A percentile compares a stretch with the other conserved stretches of the same genome.
These are phyloP conservation scores for Meloidogyne exigua DNA, from an alignment of 1,140 invertebrate genomes.

Conservation along the genomic window DNA sequence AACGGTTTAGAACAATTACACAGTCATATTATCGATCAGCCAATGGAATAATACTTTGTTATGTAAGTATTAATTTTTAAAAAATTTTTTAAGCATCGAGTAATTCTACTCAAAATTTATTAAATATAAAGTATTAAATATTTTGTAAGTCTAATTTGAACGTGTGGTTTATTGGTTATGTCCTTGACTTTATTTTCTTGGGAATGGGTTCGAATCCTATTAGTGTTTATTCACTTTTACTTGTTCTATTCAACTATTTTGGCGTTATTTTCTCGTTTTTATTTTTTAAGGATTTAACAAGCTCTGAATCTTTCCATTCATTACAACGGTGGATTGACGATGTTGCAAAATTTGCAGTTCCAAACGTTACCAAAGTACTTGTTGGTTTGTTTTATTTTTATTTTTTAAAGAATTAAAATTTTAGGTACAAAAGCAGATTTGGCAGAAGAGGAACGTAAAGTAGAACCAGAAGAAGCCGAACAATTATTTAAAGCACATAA, in stretches of 20 bases:
- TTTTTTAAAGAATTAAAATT: constrained; percentile 29
- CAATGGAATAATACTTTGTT: constrained; percentile 73
- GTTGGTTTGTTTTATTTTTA: constrained; percentile 71
- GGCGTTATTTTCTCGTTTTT: no score
- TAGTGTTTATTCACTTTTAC: no score
- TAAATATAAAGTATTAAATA: no score
- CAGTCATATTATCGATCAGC: constrained; percentile 71
- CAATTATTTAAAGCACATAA: constrained; percentile 47
- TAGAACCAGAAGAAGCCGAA: constrained; percentile 51
- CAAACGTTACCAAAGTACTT: constrained; percentile 81
- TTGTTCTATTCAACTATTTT: no score
- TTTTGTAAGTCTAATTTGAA: no score
- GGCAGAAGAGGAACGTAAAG: constrained; percentile 36
- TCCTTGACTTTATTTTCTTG: no score
- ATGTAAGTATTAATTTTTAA: constrained; percentile 65
- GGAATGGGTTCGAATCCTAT: no score
- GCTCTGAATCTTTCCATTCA: constrained; percentile 81
- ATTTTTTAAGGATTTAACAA: constrained; percentile 76
- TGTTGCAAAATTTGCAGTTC: constrained; percentile 84
- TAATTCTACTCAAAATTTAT: no score
- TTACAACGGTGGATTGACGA: constrained; percentile 90
- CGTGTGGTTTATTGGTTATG: no score
- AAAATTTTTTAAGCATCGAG: no score
- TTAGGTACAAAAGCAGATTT: constrained; percentile 57
- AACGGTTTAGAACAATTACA: constrained; percentile 74